These are phyloP conservation scores for Alces alces DNA, from an alignment of 2,113 vertebrate species.

Conservation along the genomic window DNA sequence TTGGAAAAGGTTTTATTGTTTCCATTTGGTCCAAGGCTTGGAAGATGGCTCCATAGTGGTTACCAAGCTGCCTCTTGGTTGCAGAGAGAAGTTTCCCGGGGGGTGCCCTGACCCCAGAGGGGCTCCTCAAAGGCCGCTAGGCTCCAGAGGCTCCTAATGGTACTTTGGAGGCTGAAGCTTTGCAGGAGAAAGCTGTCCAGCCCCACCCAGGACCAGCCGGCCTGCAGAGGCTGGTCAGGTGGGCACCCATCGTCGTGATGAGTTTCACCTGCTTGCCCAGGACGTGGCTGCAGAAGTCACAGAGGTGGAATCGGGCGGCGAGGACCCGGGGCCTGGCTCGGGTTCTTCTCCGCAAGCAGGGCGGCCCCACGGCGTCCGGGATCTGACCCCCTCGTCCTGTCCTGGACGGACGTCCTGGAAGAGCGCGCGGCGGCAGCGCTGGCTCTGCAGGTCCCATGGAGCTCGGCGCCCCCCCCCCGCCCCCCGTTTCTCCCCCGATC, in stretches of 20 bases:
- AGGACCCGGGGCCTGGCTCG: fast-evolving
- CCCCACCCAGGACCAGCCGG: fast-evolving
- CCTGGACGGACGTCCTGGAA: neutral
- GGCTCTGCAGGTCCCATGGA: neutral
- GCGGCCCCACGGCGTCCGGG: fast-evolving
- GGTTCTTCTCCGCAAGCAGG: neutral
- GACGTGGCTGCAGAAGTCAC: neutral
- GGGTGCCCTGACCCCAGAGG: neutral
- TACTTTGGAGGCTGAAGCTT: neutral
- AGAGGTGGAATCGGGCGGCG: fast-evolving
- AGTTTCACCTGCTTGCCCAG: neutral
- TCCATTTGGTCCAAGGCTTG: neutral
- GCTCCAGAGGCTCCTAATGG: neutral
- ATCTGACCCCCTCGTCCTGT: neutral
- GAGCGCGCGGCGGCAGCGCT: fast-evolving
- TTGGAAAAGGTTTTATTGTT: neutral
- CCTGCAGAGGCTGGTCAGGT: neutral
- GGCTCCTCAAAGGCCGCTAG: neutral
- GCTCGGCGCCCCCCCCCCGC: fast-evolving
- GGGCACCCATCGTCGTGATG: fast-evolving
- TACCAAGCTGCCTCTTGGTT: neutral
- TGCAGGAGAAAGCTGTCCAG: neutral
- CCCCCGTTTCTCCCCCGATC: fast-evolving
- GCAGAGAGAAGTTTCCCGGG: neutral
- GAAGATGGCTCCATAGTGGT: neutral